A percentile compares a stretch with the other conserved stretches of the same genome.
phyloP scores from a whole-genome alignment of 2,113 vertebrate species.

The Actenoides lindsayi region DNA sequence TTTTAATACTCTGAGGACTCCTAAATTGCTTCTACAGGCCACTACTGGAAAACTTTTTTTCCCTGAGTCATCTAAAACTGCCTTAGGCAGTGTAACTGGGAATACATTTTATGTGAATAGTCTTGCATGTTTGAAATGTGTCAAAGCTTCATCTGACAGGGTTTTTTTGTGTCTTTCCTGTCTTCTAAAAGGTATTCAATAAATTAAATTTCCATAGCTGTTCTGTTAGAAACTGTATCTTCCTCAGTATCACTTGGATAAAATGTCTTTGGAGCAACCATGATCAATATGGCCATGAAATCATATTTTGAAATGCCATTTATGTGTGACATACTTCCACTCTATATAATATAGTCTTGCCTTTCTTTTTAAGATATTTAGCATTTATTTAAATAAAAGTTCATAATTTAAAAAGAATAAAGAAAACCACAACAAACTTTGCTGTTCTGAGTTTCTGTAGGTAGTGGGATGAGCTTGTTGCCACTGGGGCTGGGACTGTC shows the following conservation, averaged over 20 bases:
- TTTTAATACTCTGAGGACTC: not conserved
- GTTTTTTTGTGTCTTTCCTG: not conserved
- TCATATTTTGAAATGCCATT: not conserved
- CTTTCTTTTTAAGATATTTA: not conserved
- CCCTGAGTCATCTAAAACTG: conserved; percentile 9
- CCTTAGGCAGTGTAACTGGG: not conserved
- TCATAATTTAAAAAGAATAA: not conserved
- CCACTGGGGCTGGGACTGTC: accelerated
- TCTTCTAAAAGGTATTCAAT: not conserved
- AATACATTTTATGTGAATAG: not conserved
- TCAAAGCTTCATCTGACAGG: not conserved
- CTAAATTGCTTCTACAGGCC: conserved; percentile 27
- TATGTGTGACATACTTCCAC: not conserved
- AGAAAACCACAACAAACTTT: not conserved
- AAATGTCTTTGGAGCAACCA: not conserved
- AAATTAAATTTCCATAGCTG: not conserved
- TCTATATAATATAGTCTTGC: not conserved
- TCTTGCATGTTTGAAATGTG: not conserved
- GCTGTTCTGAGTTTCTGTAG: not conserved
- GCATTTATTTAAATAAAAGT: not conserved
- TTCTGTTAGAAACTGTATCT: not conserved
- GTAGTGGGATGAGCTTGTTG: accelerated
- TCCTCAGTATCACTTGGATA: not conserved
- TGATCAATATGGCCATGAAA: not conserved
- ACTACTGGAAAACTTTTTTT: not conserved